A percentile compares a stretch with the other conserved stretches of the same genome.
Evolutionary conservation across 2,888 invertebrate genomes (phyloP).

Genomic region (Perdita meconis): DNA sequence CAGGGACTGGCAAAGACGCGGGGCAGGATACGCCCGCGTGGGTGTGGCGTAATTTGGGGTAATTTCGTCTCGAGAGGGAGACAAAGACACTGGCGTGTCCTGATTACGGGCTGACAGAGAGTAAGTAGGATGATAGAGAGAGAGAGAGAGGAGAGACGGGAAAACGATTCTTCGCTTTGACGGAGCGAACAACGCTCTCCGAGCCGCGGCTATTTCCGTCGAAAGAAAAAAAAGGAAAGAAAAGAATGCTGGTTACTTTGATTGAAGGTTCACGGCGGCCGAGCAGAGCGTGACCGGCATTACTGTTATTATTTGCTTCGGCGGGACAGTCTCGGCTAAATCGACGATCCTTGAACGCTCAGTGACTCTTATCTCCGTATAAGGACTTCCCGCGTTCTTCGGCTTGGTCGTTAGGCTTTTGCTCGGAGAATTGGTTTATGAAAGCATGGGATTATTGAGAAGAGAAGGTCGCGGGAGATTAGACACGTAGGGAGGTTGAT

Average conservation of each 20-base stretch:
- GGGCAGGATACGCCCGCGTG: constrained; percentile 19
- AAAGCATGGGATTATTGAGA: too few species aligned
- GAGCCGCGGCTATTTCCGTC: constrained; percentile 22
- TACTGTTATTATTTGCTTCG: constrained; percentile 51
- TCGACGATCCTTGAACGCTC: constrained; percentile 27
- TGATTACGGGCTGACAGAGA: constrained; percentile 40
- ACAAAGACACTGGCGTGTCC: constrained; percentile 25
- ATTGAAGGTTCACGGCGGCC: constrained; percentile 37
- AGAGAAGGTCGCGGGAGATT: too few species aligned
- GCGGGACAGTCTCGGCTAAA: constrained; percentile 35
- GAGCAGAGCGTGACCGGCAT: constrained; percentile 47
- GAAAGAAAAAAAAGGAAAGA: too few species aligned
- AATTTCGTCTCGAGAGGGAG: constrained; percentile 36
- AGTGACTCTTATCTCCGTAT: constrained; percentile 5
- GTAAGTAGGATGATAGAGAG: too few species aligned
- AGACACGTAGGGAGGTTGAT: too few species aligned
- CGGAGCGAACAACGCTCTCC: not conserved
- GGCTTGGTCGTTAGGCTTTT: too few species aligned
- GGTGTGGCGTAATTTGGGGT: constrained; percentile 34
- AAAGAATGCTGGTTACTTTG: constrained; percentile 43
- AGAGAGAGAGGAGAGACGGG: too few species aligned
- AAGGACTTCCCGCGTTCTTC: not conserved
- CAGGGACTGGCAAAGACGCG: constrained; percentile 10
- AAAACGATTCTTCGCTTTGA: constrained; percentile 14
- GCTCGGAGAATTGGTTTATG: too few species aligned